These are phyloP conservation scores for Umimayanthus chanpuru DNA, from an alignment of 92 coral and sea anemone genomes.

Conservation along the genomic window DNA sequence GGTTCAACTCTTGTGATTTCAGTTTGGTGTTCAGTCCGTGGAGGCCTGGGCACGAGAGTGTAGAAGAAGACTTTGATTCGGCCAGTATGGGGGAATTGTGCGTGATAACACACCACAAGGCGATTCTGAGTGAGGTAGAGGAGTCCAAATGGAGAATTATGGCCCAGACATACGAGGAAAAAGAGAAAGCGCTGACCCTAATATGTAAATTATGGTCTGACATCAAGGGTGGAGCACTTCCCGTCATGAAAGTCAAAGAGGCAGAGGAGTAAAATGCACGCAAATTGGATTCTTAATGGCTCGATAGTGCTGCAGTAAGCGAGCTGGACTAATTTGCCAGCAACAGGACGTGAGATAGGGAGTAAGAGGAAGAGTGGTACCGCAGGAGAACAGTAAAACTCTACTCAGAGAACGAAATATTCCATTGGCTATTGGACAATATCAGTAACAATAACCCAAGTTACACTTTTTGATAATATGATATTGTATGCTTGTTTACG, in stretches of 20 bases:
- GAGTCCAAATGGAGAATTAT: conserved; percentile 83
- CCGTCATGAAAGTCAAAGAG: conserved; percentile 78
- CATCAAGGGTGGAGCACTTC: conserved; percentile 81
- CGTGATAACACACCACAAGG: conserved; percentile 70
- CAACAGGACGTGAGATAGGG: background rate
- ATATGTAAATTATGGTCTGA: conserved; percentile 93
- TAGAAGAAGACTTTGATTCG: conserved; percentile 77
- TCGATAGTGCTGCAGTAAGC: background rate
- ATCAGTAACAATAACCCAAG: no score
- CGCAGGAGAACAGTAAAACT: background rate
- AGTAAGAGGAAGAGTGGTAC: background rate
- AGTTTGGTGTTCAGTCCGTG: conserved; percentile 77
- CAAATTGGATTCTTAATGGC: background rate
- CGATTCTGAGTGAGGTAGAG: conserved; percentile 38
- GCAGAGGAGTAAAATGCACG: background rate
- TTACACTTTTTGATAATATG: no score
- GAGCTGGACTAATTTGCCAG: background rate
- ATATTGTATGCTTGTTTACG: no score
- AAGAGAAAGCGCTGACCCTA: conserved; percentile 88
- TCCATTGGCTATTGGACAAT: no score
- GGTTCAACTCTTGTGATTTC: conserved; percentile 90
- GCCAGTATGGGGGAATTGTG: conserved; percentile 89
- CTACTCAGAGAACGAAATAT: no score
- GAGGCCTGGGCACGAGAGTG: conserved; percentile 57
- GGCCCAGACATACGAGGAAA: conserved; percentile 97